Conservation (phyloP, 2,797 vertebrate species). For the Pseudochromis fuscus region DNA sequence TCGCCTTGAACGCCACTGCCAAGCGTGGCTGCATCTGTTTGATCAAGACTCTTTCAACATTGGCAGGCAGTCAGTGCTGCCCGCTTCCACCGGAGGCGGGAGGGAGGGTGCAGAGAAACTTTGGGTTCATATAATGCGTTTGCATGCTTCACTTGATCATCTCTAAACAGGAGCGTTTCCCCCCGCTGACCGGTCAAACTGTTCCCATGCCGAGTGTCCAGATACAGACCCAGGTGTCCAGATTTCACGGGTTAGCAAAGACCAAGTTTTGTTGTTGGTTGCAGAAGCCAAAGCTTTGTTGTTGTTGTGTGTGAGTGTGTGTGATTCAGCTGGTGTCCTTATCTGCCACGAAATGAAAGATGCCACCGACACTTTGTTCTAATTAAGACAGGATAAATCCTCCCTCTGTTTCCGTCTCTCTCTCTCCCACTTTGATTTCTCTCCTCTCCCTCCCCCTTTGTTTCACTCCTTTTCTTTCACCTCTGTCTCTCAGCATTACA, state of each 20-base stretch:
- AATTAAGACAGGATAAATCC: constrained; percentile 59
- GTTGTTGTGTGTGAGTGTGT: constrained; percentile 8
- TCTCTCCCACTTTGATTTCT: too few relatives aligned
- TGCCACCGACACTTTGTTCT: constrained; percentile 64
- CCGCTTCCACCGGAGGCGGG: constrained; percentile 9
- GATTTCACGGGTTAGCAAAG: constrained; percentile 36
- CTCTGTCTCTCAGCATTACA: constrained; percentile 39
- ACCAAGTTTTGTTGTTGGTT: constrained; percentile 43
- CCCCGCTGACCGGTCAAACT: constrained; percentile 51
- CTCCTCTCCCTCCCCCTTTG: constrained; percentile 12
- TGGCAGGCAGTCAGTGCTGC: constrained; percentile 50
- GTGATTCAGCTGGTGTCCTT: constrained; percentile 66
- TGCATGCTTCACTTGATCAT: constrained; percentile 68
- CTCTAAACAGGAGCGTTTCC: constrained; percentile 39
- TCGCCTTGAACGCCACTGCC: constrained; percentile 44
- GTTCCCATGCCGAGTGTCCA: constrained; percentile 57
- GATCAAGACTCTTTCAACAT: constrained; percentile 58
- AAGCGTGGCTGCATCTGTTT: constrained; percentile 62
- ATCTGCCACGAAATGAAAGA: constrained; percentile 62
- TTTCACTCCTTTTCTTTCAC: neutral
- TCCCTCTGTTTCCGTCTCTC: constrained; percentile 21
- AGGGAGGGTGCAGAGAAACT: neutral
- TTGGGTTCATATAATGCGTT: constrained; percentile 63
- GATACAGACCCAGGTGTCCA: constrained; percentile 51
- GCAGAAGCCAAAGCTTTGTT: constrained; percentile 43